Base-by-base conservation (phyloP, 2,888 invertebrate species). In the Trichogramma evanescens region DNA sequence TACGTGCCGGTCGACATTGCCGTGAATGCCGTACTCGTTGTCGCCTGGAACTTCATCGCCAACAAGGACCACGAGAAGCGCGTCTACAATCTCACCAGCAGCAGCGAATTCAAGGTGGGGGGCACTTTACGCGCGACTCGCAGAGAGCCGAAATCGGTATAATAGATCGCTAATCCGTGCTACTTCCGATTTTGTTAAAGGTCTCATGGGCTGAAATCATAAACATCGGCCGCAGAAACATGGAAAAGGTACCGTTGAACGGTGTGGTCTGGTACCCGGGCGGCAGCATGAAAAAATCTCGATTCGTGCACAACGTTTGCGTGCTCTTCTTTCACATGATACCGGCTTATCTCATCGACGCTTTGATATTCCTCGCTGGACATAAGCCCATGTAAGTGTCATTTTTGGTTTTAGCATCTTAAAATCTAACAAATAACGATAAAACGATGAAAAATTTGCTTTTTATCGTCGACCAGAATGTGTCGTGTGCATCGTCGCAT, bases 161-260 rank as follows among this genome's bases (percentile, higher is more conserved):
- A 13, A 13, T 13, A 26, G 40, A 40, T 45, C 6, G 40, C n/a
- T 39, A 10, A 41, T 10, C 8, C 46, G 8, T 40, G 50, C 40
- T 10, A 43, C 40, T n/a, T 58, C 40, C 39, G 13, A 8, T 13
- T 55, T 50, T 38, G 58, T 61, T 67, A 64, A 69, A 79, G 73
- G 70, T 87, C 52, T 89, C 92, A 0, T 97, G 96, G 96, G 85
- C 88, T 9, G 91, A 91, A 77, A 85, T 98, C 75, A 91, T 95
- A 56, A 86, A 88, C 58, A 84, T 89, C 7, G 91, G 93, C 0
- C 82, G 89, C 55, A 86, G 86, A 73, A 86, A 91, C 50, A 86
- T 92, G 58, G 84, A 87, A 75, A 85, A 85, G 70, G 85, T 95
- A 60, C 95, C 95, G 0, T 81, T 95, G n/a, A 93, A 94, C 68